Percentiles rank a stretch among this genome's conserved stretches.
These are phyloP conservation scores for Cyrtodaria siliqua DNA, from an alignment of 2,888 invertebrate genomes.

Conservation along the genomic window DNA sequence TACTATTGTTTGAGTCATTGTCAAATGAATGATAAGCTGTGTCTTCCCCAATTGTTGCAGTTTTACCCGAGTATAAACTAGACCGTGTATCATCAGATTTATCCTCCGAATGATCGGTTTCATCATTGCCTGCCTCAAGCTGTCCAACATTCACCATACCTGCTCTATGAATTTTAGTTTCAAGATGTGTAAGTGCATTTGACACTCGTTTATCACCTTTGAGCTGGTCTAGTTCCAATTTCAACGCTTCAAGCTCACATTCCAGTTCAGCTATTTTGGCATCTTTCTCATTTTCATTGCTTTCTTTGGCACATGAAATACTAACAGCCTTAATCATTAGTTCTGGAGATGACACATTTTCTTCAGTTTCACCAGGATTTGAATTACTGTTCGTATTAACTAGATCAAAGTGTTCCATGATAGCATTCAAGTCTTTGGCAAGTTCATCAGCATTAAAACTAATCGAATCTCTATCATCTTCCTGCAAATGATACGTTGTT, in stretches of 20 bases:
- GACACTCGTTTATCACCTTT: conserved; percentile 21
- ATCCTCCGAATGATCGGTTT: neutral
- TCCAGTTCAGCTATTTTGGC: conserved; percentile 26
- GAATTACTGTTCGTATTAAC: no score
- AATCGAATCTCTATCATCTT: no score
- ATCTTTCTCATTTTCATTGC: conserved; percentile 2
- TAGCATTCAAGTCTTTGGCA: no score
- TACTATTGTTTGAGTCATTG: neutral
- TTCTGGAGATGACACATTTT: no score
- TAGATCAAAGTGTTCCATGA: no score
- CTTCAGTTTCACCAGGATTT: no score
- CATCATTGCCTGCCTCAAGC: neutral
- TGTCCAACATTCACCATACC: no score
- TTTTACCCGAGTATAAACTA: neutral
- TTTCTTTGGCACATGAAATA: neutral
- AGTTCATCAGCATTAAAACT: no score
- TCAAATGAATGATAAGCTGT: conserved; percentile 23
- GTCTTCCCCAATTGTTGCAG: conserved; percentile 4
- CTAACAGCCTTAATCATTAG: no score
- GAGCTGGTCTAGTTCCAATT: conserved; percentile 37
- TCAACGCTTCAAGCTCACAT: conserved; percentile 48
- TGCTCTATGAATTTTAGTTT: neutral
- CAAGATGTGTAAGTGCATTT: conserved; percentile 3
- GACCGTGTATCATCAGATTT: neutral
- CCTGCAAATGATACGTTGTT: no score